phyloP scores from a whole-genome alignment of 2,888 invertebrate genomes.

The Watsonalla cultraria region DNA sequence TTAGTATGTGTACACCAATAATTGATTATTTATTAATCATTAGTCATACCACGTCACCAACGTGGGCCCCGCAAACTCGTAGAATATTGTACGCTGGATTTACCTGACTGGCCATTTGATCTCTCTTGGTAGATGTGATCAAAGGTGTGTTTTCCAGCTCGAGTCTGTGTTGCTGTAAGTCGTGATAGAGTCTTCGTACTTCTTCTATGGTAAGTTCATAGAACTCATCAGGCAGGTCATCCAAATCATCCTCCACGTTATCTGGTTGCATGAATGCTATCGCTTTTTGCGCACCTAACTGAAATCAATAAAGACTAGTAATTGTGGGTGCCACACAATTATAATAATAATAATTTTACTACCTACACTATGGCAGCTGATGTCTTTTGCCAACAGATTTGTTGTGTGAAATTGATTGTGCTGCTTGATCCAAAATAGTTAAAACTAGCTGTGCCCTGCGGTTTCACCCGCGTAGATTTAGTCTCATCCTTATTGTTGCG shows the following conservation, averaged over 20 bases:
- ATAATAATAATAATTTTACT: no score
- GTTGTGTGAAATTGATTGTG: no score
- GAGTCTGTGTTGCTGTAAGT: conserved; percentile 82
- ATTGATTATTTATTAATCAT: no score
- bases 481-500: no score
- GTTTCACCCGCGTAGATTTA: no score
- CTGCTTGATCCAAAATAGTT: no score
- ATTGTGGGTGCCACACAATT: background rate
- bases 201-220: conserved; percentile 92
- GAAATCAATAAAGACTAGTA: conserved; percentile 29
- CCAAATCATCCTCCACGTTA: conserved; percentile 73
- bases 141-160: conserved; percentile 86
- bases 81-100: background rate
- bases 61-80: background rate
- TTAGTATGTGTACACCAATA: no score
- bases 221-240: conserved; percentile 91
- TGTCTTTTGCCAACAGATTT: no score
- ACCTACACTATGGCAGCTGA: no score
- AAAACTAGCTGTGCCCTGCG: no score
- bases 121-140: conserved; percentile 72
- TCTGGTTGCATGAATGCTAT: conserved; percentile 84
- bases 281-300: conserved; percentile 87
- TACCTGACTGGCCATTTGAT: conserved; percentile 48
- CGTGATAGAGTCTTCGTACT: conserved; percentile 85
- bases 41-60: no score